These are phyloP conservation scores for Hirtodrosophila trivittata DNA, from an alignment of 2,888 invertebrate species.

Conservation along the genomic window DNA sequence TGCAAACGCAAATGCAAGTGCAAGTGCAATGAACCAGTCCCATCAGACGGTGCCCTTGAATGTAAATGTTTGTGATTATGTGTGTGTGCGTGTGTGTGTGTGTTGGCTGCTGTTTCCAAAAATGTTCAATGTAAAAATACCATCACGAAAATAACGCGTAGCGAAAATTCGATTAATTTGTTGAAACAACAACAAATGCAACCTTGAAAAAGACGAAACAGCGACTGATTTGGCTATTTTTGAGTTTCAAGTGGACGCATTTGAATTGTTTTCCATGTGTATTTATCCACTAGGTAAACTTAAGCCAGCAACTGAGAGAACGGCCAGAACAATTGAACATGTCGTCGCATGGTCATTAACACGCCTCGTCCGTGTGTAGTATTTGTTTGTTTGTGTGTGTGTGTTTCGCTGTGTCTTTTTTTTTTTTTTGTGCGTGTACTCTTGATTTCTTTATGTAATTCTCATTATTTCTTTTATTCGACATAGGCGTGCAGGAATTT, in stretches of 20 bases:
- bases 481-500: slow-evolving; percentile 66
- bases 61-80: slow-evolving; percentile 44
- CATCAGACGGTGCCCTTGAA: slow-evolving; percentile 72
- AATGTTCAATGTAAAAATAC: slow-evolving; percentile 72
- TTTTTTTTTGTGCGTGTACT: slow-evolving; percentile 45
- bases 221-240: slow-evolving; percentile 60
- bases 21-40: slow-evolving; percentile 60
- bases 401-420: slow-evolving; percentile 25
- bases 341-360: slow-evolving; percentile 62
- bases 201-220: slow-evolving; percentile 69
- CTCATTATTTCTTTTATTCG: slow-evolving; percentile 44
- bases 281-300: slow-evolving; percentile 59
- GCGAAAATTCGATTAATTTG: slow-evolving; percentile 65
- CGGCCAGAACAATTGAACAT: slow-evolving; percentile 64
- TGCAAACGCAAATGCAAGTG: slow-evolving; percentile 44
- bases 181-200: slow-evolving; percentile 59
- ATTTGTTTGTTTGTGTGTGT: slow-evolving; percentile 4
- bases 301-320: slow-evolving; percentile 31
- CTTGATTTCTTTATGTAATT: slow-evolving; percentile 51
- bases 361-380: slow-evolving; percentile 24
- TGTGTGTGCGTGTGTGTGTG: slow-evolving; percentile 11
- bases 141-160: slow-evolving; percentile 24
- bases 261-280: slow-evolving; percentile 61
- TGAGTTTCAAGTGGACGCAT: slow-evolving; percentile 49
- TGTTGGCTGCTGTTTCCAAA: slow-evolving; percentile 62